Evolutionary conservation across 2,113 vertebrate species (phyloP).

Genomic region (Pardalotus punctatus): DNA sequence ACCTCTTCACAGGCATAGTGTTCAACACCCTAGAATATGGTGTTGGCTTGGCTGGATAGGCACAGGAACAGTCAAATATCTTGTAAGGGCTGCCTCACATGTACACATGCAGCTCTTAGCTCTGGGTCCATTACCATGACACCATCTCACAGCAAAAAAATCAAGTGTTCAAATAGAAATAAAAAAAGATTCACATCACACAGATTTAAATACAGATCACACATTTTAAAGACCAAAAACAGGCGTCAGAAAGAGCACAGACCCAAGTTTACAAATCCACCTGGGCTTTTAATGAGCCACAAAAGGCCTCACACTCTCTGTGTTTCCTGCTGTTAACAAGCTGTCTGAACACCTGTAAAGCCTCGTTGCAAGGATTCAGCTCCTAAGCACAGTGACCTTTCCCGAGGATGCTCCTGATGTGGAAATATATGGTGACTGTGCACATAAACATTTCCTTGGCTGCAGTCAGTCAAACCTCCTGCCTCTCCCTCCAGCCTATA

Average conservation of each 20-base stretch:
- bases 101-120: background rate
- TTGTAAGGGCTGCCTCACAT: background rate
- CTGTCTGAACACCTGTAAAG: conserved; percentile 15
- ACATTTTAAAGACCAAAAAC: background rate
- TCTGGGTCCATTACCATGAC: background rate
- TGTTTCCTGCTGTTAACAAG: conserved; percentile 16
- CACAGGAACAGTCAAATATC: background rate
- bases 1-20: background rate
- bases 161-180: background rate
- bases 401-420: background rate
- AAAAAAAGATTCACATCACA: background rate
- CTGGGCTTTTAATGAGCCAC: background rate
- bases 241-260: background rate
- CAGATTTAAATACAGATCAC: background rate
- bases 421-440: background rate
- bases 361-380: background rate
- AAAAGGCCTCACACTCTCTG: background rate
- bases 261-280: background rate
- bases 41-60: background rate
- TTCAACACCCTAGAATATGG: background rate
- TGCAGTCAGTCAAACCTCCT: background rate
- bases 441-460: background rate
- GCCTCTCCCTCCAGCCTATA: background rate
- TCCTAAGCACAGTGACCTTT: background rate
- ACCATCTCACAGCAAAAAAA: background rate